Percentiles rank a stretch among this genome's conserved stretches.
Evolutionary conservation across 92 coral and sea anemone species (phyloP).

Genomic region (Bergia sp.): DNA sequence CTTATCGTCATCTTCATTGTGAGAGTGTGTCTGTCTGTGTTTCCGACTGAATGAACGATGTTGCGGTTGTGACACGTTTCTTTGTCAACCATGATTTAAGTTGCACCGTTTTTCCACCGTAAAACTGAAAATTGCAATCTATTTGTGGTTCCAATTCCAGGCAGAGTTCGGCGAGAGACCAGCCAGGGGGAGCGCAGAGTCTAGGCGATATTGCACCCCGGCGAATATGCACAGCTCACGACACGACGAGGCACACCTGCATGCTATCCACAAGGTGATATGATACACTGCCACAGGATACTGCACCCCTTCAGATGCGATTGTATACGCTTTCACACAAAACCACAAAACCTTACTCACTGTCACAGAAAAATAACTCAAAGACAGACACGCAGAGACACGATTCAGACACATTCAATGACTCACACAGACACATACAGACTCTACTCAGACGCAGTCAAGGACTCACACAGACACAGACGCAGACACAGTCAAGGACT

Average conservation of each 20-base stretch:
- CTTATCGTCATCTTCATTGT: neutral
- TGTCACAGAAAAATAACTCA: no score
- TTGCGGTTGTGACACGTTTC: neutral
- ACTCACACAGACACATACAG: no score
- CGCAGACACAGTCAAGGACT: neutral
- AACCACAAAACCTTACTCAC: neutral
- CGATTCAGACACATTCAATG: no score
- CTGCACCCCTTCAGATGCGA: neutral
- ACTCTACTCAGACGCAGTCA: no score
- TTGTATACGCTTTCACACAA: neutral
- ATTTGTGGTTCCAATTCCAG: constrained; percentile 19
- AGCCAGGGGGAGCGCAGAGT: constrained; percentile 19
- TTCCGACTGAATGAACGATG: neutral
- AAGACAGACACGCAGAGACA: neutral
- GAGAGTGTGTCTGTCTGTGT: neutral
- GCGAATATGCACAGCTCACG: constrained; percentile 27
- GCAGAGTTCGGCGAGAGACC: constrained; percentile 46
- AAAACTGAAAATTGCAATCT: neutral
- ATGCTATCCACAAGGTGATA: constrained; percentile 61
- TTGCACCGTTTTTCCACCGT: neutral
- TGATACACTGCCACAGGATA: no score
- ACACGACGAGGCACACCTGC: constrained; percentile 38
- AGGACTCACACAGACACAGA: neutral
- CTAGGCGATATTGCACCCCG: neutral
- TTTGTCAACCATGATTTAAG: no score